Conservation (phyloP, 2,113 vertebrate species). For the Hippocampus barbouri region DNA sequence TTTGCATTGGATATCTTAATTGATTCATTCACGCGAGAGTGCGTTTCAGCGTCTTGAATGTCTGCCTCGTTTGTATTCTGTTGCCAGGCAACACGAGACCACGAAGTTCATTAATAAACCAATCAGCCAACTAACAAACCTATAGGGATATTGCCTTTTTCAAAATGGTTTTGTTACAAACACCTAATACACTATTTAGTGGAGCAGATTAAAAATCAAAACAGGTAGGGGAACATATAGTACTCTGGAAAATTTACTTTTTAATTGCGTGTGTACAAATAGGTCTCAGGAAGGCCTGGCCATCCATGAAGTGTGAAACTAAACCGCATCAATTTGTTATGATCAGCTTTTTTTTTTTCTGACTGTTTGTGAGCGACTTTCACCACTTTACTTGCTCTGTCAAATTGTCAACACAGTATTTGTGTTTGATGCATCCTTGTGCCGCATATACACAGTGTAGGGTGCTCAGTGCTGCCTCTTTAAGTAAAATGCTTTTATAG, state of each 20-base stretch:
- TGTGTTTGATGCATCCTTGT: background rate
- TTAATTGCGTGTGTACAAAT: background rate
- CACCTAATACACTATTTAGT: background rate
- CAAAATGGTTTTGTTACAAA: background rate
- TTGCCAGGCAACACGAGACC: constrained; percentile 1
- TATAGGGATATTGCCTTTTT: constrained; percentile 3
- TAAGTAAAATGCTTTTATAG: too few relatives aligned
- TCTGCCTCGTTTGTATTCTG: background rate
- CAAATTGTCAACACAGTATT: background rate
- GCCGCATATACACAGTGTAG: too few relatives aligned
- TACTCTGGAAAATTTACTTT: background rate
- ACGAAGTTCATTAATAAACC: background rate
- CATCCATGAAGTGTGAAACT: too few relatives aligned
- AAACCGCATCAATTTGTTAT: too few relatives aligned
- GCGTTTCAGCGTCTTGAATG: background rate
- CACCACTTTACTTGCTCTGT: too few relatives aligned
- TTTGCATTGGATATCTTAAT: background rate
- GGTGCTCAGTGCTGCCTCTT: too few relatives aligned
- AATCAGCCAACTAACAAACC: background rate
- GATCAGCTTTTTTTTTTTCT: background rate
- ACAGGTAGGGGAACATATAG: too few relatives aligned
- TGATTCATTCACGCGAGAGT: background rate
- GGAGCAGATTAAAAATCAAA: too few relatives aligned
- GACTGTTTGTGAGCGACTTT: background rate
- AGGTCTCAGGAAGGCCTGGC: too few relatives aligned